Evolutionary conservation across 2,888 invertebrate genomes (phyloP).

Genomic region (Pocota personata): DNA sequence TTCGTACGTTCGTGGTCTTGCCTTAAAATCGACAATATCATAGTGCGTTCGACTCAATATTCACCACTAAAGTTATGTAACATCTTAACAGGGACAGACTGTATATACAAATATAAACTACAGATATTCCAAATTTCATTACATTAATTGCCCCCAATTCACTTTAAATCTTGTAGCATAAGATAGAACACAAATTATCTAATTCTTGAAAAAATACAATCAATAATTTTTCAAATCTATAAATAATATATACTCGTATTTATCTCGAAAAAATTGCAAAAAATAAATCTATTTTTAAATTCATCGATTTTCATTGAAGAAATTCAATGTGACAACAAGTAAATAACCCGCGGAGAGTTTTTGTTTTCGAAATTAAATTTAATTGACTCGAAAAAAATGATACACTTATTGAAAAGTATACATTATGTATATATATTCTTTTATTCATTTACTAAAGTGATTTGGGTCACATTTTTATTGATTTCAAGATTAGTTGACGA

Average conservation of each 20-base stretch:
- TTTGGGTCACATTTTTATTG: slow-evolving; percentile 50
- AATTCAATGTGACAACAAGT: not conserved
- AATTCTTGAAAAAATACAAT: not conserved
- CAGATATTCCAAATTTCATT: too few species aligned
- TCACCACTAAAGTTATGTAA: too few species aligned
- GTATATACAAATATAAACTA: too few species aligned
- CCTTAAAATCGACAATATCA: too few species aligned
- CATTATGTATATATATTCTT: not conserved
- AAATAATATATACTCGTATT: not conserved
- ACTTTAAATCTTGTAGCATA: not conserved
- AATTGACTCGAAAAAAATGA: slow-evolving; percentile 8
- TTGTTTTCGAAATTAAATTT: not conserved
- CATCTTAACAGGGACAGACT: too few species aligned
- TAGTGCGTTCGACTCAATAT: too few species aligned
- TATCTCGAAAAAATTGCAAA: not conserved
- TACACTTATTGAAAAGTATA: not conserved
- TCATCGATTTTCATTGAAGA: not conserved
- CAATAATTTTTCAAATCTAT: not conserved
- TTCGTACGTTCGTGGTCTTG: too few species aligned
- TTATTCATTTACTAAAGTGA: slow-evolving; percentile 17
- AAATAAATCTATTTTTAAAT: not conserved
- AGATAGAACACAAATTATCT: not conserved
- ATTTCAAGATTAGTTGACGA: slow-evolving; percentile 51
- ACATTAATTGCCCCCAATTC: not conserved
- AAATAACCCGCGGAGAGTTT: not conserved